Conservation (phyloP, 2,888 invertebrate species). For the Hypomecis punctinalis region DNA sequence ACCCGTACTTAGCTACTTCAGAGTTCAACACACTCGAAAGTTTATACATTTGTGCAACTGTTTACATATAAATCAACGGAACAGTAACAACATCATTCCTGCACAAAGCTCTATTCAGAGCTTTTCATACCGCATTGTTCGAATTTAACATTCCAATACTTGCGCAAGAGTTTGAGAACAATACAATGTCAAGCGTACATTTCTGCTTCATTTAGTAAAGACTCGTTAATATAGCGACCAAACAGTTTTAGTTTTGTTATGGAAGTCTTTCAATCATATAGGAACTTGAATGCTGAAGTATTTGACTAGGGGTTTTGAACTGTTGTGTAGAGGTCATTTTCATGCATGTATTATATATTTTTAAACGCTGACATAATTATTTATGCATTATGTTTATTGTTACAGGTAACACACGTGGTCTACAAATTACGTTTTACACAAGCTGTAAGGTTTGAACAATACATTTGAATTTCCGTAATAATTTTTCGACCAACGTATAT, state of each 20-base stretch:
- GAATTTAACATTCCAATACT: conserved; percentile 64
- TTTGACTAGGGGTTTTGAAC: conserved; percentile 52
- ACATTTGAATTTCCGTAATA: neutral
- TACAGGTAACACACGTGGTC: conserved; percentile 53
- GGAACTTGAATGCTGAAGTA: conserved; percentile 16
- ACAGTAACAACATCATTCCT: conserved; percentile 42
- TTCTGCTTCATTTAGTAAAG: conserved; percentile 53
- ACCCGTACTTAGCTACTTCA: conserved; percentile 15
- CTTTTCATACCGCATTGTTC: conserved; percentile 63
- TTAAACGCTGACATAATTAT: conserved; percentile 48
- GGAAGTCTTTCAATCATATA: conserved; percentile 25
- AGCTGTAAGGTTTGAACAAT: conserved; percentile 40
- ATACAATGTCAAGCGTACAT: conserved; percentile 56
- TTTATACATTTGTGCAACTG: conserved; percentile 40
- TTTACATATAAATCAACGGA: conserved; percentile 50
- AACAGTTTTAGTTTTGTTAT: conserved; percentile 56
- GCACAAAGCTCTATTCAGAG: conserved; percentile 48
- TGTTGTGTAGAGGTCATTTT: conserved; percentile 43
- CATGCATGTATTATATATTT: conserved; percentile 40
- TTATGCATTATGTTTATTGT: conserved; percentile 52
- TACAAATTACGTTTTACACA: conserved; percentile 30
- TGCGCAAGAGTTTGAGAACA: conserved; percentile 51
- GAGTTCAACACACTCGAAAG: conserved; percentile 31
- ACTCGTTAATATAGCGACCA: conserved; percentile 54
- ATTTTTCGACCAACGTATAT: neutral